Conservation (phyloP, 1,140 invertebrate genomes). For the Caenorhabditis remanei region DNA sequence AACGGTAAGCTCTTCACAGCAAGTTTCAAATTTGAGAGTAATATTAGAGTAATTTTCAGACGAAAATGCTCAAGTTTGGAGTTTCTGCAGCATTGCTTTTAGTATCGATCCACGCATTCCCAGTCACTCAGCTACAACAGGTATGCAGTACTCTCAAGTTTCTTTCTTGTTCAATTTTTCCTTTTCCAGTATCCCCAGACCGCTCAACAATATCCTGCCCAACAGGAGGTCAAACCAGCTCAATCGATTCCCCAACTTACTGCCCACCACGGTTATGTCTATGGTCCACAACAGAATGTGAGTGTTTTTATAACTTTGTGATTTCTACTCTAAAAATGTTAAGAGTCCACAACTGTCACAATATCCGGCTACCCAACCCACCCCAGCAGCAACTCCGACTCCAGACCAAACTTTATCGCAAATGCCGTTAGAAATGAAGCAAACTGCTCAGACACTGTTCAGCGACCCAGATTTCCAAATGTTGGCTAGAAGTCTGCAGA, state of each 20-base stretch:
- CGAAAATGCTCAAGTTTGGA: conserved; percentile 15
- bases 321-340: neutral
- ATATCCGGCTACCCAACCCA: neutral
- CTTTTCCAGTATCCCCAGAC: conserved; percentile 17
- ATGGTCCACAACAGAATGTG: neutral
- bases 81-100: neutral
- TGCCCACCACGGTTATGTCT: conserved; percentile 21
- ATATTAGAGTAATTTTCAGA: neutral
- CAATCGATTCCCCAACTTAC: conserved; percentile 7
- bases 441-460: conserved; percentile 40
- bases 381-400: neutral
- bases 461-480: conserved; percentile 37
- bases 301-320: neutral
- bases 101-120: neutral
- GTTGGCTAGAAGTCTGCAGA: conserved; percentile 32
- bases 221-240: conserved; percentile 33
- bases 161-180: neutral
- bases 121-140: neutral
- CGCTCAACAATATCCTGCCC: conserved; percentile 39
- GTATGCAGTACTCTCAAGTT: neutral
- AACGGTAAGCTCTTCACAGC: neutral
- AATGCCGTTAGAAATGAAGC: conserved; percentile 17
- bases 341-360: conserved; percentile 14
- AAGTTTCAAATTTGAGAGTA: neutral
- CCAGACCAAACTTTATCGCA: neutral